Percentiles rank a stretch among this genome's conserved stretches.
Evolutionary conservation across 2,797 vertebrate genomes (phyloP).

Genomic region (Chaenodraco wilsoni): DNA sequence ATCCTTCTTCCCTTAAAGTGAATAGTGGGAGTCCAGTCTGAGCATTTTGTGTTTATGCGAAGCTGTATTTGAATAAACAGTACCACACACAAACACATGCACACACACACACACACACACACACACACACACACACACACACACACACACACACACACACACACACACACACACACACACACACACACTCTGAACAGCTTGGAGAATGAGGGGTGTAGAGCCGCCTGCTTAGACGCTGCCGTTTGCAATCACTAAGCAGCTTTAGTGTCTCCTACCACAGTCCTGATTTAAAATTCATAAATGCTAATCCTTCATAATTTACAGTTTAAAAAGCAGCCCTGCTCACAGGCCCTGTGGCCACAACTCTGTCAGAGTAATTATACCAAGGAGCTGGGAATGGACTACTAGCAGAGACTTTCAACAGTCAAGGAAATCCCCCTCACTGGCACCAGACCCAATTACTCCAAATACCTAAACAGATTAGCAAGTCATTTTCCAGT

Average conservation of each 20-base stretch:
- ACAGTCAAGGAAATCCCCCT: constrained; percentile 97
- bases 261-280: constrained; percentile 99
- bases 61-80: constrained; percentile 77
- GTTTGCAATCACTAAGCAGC: constrained; percentile 99
- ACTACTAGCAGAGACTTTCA: constrained; percentile 99
- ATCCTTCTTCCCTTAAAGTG: constrained; percentile 78
- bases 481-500: constrained; percentile 99
- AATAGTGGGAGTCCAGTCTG: constrained; percentile 78
- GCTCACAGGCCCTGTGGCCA: constrained; percentile 99
- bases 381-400: constrained; percentile 98
- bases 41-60: constrained; percentile 70
- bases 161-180: neutral
- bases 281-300: constrained; percentile 99
- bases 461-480: constrained; percentile 99
- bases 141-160: neutral
- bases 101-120: neutral
- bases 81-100: constrained; percentile 1
- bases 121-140: neutral
- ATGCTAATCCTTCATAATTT: constrained; percentile 99
- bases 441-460: constrained; percentile 99
- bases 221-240: constrained; percentile 91
- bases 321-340: constrained; percentile 99
- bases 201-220: constrained; percentile 89
- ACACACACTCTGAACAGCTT: constrained; percentile 61
- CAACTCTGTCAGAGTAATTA: constrained; percentile 99